Percentiles rank a stretch among this genome's conserved stretches.
Conservation (phyloP, 2,797 vertebrate genomes). For the Apodemus agrarius region DNA sequence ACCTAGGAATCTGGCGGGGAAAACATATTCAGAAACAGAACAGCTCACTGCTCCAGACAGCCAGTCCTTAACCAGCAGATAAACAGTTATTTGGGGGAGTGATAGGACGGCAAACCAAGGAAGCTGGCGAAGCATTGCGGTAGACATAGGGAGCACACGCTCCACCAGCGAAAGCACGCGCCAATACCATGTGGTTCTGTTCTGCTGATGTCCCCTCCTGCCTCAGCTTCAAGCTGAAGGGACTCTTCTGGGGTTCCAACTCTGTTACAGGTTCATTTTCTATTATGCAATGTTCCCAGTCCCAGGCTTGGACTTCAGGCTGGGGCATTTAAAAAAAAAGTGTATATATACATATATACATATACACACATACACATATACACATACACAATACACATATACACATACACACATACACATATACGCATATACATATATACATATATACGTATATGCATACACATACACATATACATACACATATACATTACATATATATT, state of each 20-base stretch:
- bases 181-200: constrained; percentile 16
- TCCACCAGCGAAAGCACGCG: constrained; percentile 64
- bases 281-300: neutral
- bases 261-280: constrained; percentile 2
- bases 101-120: neutral
- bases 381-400: no score
- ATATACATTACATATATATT: no score
- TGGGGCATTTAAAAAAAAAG: neutral
- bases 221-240: neutral
- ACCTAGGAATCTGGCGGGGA: neutral
- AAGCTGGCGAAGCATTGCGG: neutral
- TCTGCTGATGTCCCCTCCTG: constrained; percentile 1
- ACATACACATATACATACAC: neutral
- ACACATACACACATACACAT: no score
- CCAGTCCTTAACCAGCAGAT: constrained; percentile 22
- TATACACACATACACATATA: neutral
- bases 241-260: neutral
- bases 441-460: neutral
- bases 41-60: neutral
- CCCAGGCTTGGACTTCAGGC: constrained; percentile 27
- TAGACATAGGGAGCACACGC: neutral
- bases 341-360: neutral
- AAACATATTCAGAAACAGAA: constrained; percentile 25
- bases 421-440: no score
- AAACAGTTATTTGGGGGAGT: neutral